These are phyloP conservation scores for Elegia similella DNA, from an alignment of 2,888 invertebrate genomes.

Conservation along the genomic window DNA sequence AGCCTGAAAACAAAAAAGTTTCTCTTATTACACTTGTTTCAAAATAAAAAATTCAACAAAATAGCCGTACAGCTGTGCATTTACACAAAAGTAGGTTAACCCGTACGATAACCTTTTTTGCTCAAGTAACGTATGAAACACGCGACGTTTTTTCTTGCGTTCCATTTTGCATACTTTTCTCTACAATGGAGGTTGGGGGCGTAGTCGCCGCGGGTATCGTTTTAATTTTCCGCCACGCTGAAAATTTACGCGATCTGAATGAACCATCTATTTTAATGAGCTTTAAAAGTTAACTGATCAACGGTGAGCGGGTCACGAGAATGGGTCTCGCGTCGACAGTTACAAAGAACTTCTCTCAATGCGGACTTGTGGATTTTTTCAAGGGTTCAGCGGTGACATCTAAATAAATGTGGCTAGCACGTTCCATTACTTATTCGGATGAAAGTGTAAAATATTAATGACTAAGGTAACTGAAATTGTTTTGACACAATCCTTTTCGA, in stretches of 20 bases:
- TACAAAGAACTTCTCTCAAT: constrained; percentile 24
- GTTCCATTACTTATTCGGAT: not conserved
- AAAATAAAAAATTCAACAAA: constrained; percentile 24
- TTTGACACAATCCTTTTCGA: not conserved
- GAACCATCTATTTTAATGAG: constrained; percentile 80
- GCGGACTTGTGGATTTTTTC: constrained; percentile 17
- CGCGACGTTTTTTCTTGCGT: constrained; percentile 54
- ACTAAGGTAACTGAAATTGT: not conserved
- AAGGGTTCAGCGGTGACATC: not conserved
- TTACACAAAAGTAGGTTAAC: constrained; percentile 36
- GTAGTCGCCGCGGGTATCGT: constrained; percentile 68
- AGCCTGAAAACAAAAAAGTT: too few species aligned
- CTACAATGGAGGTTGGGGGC: constrained; percentile 39
- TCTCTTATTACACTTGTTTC: too few species aligned
- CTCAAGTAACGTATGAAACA: constrained; percentile 57
- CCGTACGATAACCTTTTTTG: constrained; percentile 56
- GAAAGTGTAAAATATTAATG: not conserved
- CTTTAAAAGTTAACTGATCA: constrained; percentile 77
- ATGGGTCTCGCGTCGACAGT: constrained; percentile 25
- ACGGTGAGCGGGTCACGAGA: constrained; percentile 35
- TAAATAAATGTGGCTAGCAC: not conserved
- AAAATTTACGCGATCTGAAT: constrained; percentile 73
- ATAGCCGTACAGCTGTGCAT: constrained; percentile 24
- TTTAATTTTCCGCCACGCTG: constrained; percentile 78
- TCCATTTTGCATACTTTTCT: constrained; percentile 56